phyloP scores from a whole-genome alignment of 2,113 vertebrate genomes.

The Micronycteris hirsuta region DNA sequence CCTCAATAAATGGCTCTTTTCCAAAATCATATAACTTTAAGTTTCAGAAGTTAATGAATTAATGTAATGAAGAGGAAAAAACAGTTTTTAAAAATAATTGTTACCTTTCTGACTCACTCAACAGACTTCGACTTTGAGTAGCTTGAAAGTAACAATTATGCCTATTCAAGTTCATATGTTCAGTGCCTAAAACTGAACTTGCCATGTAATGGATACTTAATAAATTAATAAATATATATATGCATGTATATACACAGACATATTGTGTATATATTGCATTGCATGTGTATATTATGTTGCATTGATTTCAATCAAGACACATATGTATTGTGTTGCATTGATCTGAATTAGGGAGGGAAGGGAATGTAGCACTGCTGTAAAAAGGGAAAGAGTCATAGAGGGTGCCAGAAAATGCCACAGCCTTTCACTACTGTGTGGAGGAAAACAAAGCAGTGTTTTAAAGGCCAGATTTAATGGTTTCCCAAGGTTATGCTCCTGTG shows the following conservation, averaged over 20 bases:
- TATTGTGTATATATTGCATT: too few species aligned
- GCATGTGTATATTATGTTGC: not conserved
- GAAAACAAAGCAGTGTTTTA: constrained; percentile 49
- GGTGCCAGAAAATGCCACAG: constrained; percentile 39
- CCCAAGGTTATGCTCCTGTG: constrained; percentile 46
- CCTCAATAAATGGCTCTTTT: not conserved
- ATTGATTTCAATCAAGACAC: too few species aligned
- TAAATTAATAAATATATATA: not conserved
- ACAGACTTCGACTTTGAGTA: not conserved
- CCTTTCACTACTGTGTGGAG: constrained; percentile 16
- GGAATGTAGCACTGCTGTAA: not conserved
- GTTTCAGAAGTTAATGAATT: not conserved
- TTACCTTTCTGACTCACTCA: not conserved
- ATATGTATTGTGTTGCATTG: not conserved
- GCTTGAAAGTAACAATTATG: not conserved
- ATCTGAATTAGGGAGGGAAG: not conserved
- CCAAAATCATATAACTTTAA: not conserved
- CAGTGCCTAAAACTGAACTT: not conserved
- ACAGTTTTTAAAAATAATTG: not conserved
- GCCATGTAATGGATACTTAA: not conserved
- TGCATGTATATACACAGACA: too few species aligned
- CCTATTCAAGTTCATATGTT: not conserved
- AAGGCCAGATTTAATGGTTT: constrained; percentile 66
- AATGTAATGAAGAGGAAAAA: not conserved
- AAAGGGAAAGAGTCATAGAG: not conserved